A percentile compares a stretch with the other conserved stretches of the same genome.
phyloP scores from a whole-genome alignment of 2,888 invertebrate genomes.

The Leucoma salicis region DNA sequence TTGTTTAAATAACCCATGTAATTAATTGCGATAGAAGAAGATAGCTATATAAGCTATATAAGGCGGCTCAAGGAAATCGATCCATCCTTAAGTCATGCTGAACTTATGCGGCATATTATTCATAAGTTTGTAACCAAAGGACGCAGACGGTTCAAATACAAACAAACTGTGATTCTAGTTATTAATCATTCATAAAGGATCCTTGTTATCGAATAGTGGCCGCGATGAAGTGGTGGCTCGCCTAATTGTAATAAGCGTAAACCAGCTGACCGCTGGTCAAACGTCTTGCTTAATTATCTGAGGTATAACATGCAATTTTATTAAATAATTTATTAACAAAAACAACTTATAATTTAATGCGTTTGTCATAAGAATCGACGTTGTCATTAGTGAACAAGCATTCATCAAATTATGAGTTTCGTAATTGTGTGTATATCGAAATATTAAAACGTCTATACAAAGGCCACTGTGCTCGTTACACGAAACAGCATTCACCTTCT shows the following conservation, averaged over 20 bases:
- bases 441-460: constrained; percentile 58
- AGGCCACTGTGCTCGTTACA: constrained; percentile 58
- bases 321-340: too few relatives aligned
- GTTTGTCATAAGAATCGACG: constrained; percentile 9
- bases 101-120: constrained; percentile 67
- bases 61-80: constrained; percentile 59
- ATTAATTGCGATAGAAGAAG: constrained; percentile 54
- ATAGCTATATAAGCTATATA: constrained; percentile 34
- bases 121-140: constrained; percentile 69
- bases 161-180: constrained; percentile 67
- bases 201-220: constrained; percentile 68
- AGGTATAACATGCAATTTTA: constrained; percentile 8
- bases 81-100: constrained; percentile 51
- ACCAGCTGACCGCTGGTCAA: constrained; percentile 57
- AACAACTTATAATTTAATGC: too few relatives aligned
- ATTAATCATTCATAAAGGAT: constrained; percentile 71
- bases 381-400: constrained; percentile 32
- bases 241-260: constrained; percentile 69
- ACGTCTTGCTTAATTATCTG: constrained; percentile 48
- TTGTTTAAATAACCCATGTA: constrained; percentile 70
- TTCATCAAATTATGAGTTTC: constrained; percentile 35
- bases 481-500: constrained; percentile 62
- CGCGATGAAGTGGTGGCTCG: constrained; percentile 70
- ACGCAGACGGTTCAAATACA: constrained; percentile 64
- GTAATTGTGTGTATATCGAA: constrained; percentile 40